Evolutionary conservation across 2,113 vertebrate species (phyloP).

Genomic region (Salvator merianae): DNA sequence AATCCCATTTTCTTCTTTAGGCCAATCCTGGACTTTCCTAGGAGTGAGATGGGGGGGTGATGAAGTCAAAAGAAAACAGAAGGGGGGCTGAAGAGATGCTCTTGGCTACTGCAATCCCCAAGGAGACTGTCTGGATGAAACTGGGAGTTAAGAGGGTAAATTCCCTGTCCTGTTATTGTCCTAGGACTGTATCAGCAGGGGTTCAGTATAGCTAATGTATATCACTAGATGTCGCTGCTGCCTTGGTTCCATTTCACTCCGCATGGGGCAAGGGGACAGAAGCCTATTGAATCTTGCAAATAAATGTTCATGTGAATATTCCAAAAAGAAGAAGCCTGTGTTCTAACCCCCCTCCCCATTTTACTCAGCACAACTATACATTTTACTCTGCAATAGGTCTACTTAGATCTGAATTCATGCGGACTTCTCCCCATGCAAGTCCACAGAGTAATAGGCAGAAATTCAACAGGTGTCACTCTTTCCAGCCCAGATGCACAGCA

Average conservation of each 20-base stretch:
- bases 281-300: not conserved
- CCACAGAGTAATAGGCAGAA: not conserved
- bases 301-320: not conserved
- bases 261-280: not conserved
- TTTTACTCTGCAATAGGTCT: too few species aligned
- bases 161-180: not conserved
- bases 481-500: not conserved
- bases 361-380: too few species aligned
- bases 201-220: not conserved
- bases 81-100: not conserved
- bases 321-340: not conserved
- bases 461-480: not conserved
- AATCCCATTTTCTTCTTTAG: slow-evolving; percentile 17
- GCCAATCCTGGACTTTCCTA: slow-evolving; percentile 9
- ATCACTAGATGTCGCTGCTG: slow-evolving; percentile 21
- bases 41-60: not conserved
- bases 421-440: too few species aligned
- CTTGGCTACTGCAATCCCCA: not conserved
- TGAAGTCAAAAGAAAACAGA: not conserved
- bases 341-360: not conserved
- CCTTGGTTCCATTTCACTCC: not conserved
- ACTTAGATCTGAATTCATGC: too few species aligned
- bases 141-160: not conserved
- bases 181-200: not conserved
- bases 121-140: not conserved